Percentiles rank a stretch among this genome's conserved stretches.
phyloP scores from a whole-genome alignment of 2,888 invertebrate species.

The Hoplodrina ambigua region DNA sequence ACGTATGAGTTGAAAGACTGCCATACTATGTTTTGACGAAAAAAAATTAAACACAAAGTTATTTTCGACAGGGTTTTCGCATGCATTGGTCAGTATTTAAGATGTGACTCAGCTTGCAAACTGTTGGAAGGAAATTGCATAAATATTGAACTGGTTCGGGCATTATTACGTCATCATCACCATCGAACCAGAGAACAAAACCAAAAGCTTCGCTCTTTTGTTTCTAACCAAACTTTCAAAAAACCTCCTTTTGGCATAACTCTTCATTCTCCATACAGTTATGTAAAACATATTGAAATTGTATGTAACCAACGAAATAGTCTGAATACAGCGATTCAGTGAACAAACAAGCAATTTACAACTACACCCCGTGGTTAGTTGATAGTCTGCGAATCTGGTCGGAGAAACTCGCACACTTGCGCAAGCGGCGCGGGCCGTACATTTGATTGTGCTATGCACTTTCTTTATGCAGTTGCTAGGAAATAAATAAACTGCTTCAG shows the following conservation, averaged over 20 bases:
- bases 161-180: slow-evolving; percentile 10
- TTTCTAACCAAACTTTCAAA: not conserved
- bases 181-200: not conserved
- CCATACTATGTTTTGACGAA: slow-evolving; percentile 25
- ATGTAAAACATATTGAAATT: slow-evolving; percentile 31
- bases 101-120: slow-evolving; percentile 33
- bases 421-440: slow-evolving; percentile 44
- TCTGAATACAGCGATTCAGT: slow-evolving; percentile 41
- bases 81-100: slow-evolving; percentile 8
- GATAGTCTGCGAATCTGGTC: slow-evolving; percentile 32
- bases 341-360: slow-evolving; percentile 47
- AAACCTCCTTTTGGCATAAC: not conserved
- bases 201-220: slow-evolving; percentile 18
- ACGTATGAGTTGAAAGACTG: slow-evolving; percentile 15
- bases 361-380: slow-evolving; percentile 37
- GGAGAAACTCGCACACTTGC: slow-evolving; percentile 62
- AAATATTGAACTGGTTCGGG: slow-evolving; percentile 21
- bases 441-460: slow-evolving; percentile 57
- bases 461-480: slow-evolving; percentile 55
- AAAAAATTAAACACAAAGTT: not conserved
- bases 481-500: slow-evolving; percentile 30
- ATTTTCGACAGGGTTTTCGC: slow-evolving; percentile 7
- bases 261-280: slow-evolving; percentile 4
- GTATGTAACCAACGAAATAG: slow-evolving; percentile 12
- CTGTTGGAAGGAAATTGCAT: slow-evolving; percentile 18